Evolutionary conservation across 2,888 invertebrate species (phyloP), one percentile per base, ranked within the genome.

Genomic region (Zhuqinia jingwanae): DNA sequence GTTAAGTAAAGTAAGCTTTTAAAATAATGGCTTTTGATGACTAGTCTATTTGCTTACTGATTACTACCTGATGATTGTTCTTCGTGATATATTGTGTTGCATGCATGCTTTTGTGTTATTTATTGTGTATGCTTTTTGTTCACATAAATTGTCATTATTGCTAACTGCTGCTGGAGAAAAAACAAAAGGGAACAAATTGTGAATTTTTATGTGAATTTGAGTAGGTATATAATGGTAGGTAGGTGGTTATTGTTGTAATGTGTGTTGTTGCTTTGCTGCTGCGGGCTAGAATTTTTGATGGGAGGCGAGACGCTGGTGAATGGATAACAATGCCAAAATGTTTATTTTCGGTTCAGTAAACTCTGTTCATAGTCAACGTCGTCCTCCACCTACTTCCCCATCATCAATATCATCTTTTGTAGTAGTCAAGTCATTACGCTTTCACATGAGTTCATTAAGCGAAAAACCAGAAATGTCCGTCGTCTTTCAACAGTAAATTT

Each of bases 11-110:
- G 27, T 50, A 25, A 70, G 81, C 81, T 82, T 82, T 82, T 82
- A 82, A 47, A 60, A 82, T 82, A 75, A 82, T 82, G 81, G 50
- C 63, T 73, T 82, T 58, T 82, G 81, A 70, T 25, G 22, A 47
- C 36, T 22, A 22, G 25, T 56, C 53, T 56, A 56, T 75, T 25
- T 42, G 17, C 15, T 47, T 56, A 42, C 60, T 60, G 81, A 82
- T 73, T 82, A 45, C 81, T 70, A 82, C 81, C 81, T 82, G 81
- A 73, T 82, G 73, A 82, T 82, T 30, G 17, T n/a, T 25, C 22
- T 17, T 25, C 25, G 22, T 10, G 10, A 50, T 50, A 20, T 30
- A 27, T n/a, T n/a, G n/a, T n/a, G n/a, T n/a, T 45, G 13, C 13
- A 3, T 36, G n/a, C 42, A 58, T 17, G 22, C 50, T 75, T 56